Evolutionary conservation across 2,888 invertebrate genomes (phyloP), one percentile per base, ranked within the genome.

Genomic region (Agonopterix subpropinquella): DNA sequence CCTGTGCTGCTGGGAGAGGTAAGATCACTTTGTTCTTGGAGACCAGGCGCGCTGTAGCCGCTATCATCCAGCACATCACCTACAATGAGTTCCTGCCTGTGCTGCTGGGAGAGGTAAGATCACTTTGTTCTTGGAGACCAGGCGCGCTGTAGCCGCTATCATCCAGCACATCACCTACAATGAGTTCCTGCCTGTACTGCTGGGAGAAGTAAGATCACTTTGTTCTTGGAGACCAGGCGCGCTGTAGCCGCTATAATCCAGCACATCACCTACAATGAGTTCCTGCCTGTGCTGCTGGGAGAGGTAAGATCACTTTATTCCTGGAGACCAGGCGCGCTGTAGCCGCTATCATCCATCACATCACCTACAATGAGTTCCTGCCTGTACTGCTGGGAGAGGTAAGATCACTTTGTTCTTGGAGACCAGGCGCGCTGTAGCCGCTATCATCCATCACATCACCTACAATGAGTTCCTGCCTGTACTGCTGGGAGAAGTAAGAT

Each of bases 191-290:
- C n/a, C n/a, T n/a, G n/a, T n/a, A n/a, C 0, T 93, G 94, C 64
- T 96, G 96, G 96, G 91, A 92, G n/a, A n/a, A n/a, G n/a, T 52
- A 95, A 95, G 66, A 91, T 94, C 41, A 91, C 90, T 0, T 70
- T 96, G 11, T 96, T 94, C 73, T 80, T 93, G 57, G 96, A 96
- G 73, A 90, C 94, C 2, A 90, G 94, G 47, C 88, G 95, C 44
- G 92, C 94, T 9, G 89, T 96, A 9, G 92, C 93, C 0, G 95
- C 95, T 0, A 90, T 95, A 71, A 92, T 96, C 41, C 96, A 96
- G 58, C 96, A 96, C 63, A 93, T 96, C 49, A 96, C 96, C 0
- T 93, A 92, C 72, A 94, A 93, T 63, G 96, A 96, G 73, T 96
- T 94, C 77, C 80, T 96, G 50, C 95, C 95, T 0, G 92, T 93